Conservation (phyloP, 2,888 invertebrate species). For the Ashinkailepas kermadecensis region DNA sequence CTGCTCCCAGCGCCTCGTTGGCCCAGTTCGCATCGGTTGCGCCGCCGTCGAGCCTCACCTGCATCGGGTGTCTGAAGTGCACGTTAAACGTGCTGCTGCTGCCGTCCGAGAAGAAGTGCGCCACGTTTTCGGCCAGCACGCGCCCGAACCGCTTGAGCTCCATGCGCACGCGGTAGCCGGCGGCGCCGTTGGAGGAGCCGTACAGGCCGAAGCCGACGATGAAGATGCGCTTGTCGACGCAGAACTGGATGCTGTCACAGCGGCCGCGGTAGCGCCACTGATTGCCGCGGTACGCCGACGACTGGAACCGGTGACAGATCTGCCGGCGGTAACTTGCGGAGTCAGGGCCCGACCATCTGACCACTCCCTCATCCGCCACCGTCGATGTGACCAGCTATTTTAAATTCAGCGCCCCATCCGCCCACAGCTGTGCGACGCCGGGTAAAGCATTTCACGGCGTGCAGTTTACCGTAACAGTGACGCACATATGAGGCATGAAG, state of each 20-base stretch:
- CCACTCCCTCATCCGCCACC: no score
- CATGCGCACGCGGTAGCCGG: conserved; percentile 89
- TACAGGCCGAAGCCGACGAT: conserved; percentile 93
- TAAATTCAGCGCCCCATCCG: no score
- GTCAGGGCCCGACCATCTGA: no score
- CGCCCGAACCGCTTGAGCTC: conserved; percentile 77
- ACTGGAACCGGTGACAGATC: conserved; percentile 92
- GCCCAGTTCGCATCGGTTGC: no score
- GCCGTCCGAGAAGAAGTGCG: conserved; percentile 92
- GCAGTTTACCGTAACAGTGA: no score
- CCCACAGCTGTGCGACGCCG: no score
- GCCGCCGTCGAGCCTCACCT: conserved; percentile 32
- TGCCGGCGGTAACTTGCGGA: conserved; percentile 41
- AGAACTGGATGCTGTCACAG: conserved; percentile 94
- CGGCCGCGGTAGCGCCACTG: conserved; percentile 96
- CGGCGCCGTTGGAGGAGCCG: conserved; percentile 91
- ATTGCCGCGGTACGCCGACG: conserved; percentile 91
- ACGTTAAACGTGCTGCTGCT: conserved; percentile 93
- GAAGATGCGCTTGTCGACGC: conserved; percentile 89
- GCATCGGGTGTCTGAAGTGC: conserved; percentile 65
- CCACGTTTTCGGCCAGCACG: conserved; percentile 80
- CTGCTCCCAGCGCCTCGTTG: not conserved
- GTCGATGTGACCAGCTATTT: no score
- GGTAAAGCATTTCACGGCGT: no score
- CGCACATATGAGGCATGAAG: no score